Evolutionary conservation across 2,113 vertebrate genomes (phyloP), one percentile per base, ranked within the genome.

Genomic region (Larimichthys polyactis): DNA sequence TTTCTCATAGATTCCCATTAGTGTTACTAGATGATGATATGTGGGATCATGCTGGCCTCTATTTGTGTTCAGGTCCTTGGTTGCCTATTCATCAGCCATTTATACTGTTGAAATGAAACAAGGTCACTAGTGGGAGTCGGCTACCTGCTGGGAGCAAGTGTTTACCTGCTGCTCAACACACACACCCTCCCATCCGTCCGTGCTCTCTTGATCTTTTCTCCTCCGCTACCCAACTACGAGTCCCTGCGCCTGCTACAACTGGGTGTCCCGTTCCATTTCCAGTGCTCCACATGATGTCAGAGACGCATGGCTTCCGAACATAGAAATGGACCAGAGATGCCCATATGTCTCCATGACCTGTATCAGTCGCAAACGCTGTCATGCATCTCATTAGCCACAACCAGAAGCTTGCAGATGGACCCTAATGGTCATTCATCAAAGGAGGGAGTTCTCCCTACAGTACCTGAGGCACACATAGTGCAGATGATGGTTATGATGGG

Each of bases 291-390:
- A 48, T 74, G 59, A 79, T 90, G 90, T 89, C 90, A 90, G 85
- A 91, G 90, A 94, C 52, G 20, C 89, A 91, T 84, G 40, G 82
- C 81, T 71, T 82, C 85, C 63, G 9, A 75, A 77, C 89, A 79
- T 74, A 87, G 88, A 80, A 80, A 81, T 7, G 1, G 27, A 67
- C 71, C 77, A 75, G 20, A 86, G 79, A 81, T 54, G 57, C 69
- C 71, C 83, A 90, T 92, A 90, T 75, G 72, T 93, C 91, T 92
- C 86, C 62, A 44, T 90, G 90, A 82, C 91, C 92, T 74, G 81
- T 63, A 92, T 93, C 87, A 79, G 89, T 92, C 86, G 51, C 64
- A 46, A n/a, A 27, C 11, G 9, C 71, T 71, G 52, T 88, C 88
- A 60, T 2, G 69, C 84, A 89, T 91, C 90, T 91, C 84, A 92